Conservation (phyloP, 1,140 invertebrate genomes). For the Drosophila sturtevanti region DNA sequence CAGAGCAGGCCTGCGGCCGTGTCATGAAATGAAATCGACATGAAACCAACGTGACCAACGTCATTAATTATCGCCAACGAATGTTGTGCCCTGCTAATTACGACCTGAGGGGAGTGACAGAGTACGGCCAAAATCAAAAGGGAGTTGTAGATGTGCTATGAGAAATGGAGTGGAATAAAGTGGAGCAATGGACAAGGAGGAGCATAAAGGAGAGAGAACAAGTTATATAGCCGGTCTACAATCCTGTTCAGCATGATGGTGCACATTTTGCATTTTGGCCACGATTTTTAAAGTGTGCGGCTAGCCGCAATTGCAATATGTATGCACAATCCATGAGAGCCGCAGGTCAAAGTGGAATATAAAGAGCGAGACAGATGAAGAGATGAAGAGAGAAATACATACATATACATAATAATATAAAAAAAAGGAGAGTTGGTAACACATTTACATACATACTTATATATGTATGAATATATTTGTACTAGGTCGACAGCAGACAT, state of each 20-base stretch:
- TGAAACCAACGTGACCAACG: constrained; percentile 80
- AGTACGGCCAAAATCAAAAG: constrained; percentile 24
- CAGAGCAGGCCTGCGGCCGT: constrained; percentile 53
- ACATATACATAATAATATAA: too few species aligned
- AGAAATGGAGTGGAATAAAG: not conserved
- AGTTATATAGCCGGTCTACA: not conserved
- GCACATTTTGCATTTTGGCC: constrained; percentile 71
- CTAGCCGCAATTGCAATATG: constrained; percentile 63
- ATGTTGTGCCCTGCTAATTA: constrained; percentile 71
- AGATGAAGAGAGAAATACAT: too few species aligned
- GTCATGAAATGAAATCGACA: constrained; percentile 81
- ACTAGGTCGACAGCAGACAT: not conserved
- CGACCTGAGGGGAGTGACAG: constrained; percentile 53
- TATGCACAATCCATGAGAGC: constrained; percentile 10
- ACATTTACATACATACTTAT: not conserved
- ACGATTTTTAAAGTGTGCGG: constrained; percentile 66
- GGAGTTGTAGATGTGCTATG: not conserved
- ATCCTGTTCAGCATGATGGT: constrained; percentile 63
- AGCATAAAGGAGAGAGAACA: not conserved
- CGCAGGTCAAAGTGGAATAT: constrained; percentile 11
- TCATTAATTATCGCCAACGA: constrained; percentile 79
- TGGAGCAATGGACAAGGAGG: not conserved
- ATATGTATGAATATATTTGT: not conserved
- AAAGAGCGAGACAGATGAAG: not conserved
- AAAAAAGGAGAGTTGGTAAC: too few species aligned